Evolutionary conservation across 1,140 invertebrate genomes (phyloP).

Genomic region (Orchestia grillus): DNA sequence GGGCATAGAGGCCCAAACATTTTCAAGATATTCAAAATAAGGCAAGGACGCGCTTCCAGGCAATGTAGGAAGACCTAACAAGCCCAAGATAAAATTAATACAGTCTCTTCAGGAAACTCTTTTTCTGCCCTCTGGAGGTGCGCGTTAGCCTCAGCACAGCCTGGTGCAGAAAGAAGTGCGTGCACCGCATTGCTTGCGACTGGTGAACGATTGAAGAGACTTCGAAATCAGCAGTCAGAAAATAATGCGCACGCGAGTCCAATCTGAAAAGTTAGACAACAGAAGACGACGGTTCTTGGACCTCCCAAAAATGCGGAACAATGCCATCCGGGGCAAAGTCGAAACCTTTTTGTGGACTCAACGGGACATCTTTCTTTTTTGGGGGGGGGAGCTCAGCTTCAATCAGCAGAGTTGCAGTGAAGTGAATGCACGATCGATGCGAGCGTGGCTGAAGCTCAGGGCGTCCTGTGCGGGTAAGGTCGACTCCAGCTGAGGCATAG

Average conservation of each 20-base stretch:
- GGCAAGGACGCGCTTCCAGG: too few relatives aligned
- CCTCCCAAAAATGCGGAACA: conserved; percentile 40
- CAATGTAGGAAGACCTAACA: neutral
- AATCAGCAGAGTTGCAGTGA: conserved; percentile 31
- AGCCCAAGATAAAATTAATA: neutral
- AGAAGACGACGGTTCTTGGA: neutral
- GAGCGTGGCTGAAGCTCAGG: neutral
- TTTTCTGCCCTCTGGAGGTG: neutral
- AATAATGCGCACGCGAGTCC: neutral
- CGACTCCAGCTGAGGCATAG: neutral
- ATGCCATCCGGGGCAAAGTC: conserved; percentile 43
- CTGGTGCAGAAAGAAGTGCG: neutral
- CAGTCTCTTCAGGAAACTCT: neutral
- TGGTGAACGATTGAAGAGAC: neutral
- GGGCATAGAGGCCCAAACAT: too few relatives aligned
- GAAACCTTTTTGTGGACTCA: conserved; percentile 38
- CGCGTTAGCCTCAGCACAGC: neutral
- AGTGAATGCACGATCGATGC: conserved; percentile 39
- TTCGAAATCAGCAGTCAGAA: neutral
- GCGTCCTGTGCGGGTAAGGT: neutral
- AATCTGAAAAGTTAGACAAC: conserved; percentile 25
- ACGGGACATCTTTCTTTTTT: conserved; percentile 33
- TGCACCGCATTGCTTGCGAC: neutral
- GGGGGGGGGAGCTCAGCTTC: neutral
- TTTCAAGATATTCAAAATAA: too few relatives aligned